Conservation (phyloP, 2,888 invertebrate species). For the Brenthis ino region DNA sequence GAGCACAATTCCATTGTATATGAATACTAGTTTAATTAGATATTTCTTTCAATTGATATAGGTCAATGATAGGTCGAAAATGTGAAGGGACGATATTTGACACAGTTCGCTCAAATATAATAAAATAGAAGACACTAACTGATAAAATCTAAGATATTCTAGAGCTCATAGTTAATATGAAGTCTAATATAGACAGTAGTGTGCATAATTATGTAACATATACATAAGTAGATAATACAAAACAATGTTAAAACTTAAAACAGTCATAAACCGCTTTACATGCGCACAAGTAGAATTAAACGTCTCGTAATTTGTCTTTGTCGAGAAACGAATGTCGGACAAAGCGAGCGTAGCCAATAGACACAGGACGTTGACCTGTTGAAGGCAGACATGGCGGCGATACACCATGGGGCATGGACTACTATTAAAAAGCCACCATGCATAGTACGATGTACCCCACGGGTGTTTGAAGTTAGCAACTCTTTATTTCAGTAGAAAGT, state of each 20-base stretch:
- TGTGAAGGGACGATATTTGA: too few relatives aligned
- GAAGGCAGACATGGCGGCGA: conserved; percentile 70
- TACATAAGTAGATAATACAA: background rate
- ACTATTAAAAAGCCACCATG: conserved; percentile 53
- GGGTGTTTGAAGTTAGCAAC: conserved; percentile 31
- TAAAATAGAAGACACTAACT: too few relatives aligned
- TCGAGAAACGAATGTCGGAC: conserved; percentile 56
- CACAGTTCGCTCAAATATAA: too few relatives aligned
- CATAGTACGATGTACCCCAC: conserved; percentile 36
- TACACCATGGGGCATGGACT: conserved; percentile 55
- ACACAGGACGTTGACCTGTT: conserved; percentile 63
- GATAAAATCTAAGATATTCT: too few relatives aligned
- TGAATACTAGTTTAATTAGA: too few relatives aligned
- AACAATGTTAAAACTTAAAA: background rate
- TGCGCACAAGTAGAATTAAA: conserved; percentile 29
- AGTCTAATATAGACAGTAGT: too few relatives aligned
- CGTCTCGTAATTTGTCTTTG: conserved; percentile 33
- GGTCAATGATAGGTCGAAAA: too few relatives aligned
- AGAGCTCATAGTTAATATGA: too few relatives aligned
- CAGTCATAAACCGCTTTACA: background rate
- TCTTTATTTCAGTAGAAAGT: conserved; percentile 14
- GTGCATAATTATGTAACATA: conserved; percentile 5
- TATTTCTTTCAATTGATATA: too few relatives aligned
- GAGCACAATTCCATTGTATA: too few relatives aligned
- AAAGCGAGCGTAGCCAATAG: conserved; percentile 65